Conservation (phyloP, 2,797 vertebrate genomes). For the Danio kyathit region DNA sequence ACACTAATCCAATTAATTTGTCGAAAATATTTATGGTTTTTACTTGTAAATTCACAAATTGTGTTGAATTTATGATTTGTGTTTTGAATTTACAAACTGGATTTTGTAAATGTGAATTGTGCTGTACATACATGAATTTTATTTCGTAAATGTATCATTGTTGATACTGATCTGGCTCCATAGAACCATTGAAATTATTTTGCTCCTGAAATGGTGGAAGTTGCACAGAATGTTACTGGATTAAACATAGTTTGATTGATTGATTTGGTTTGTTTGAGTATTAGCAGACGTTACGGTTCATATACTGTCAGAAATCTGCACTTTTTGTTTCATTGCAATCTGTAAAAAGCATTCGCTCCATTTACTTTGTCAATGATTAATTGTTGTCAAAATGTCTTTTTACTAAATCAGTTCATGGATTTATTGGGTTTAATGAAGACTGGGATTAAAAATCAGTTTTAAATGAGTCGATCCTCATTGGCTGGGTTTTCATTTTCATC, state of each 20-base stretch:
- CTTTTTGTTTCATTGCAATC: neutral
- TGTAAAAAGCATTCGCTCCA: neutral
- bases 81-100: too few relatives aligned
- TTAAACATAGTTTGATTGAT: neutral
- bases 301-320: neutral
- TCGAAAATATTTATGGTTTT: too few relatives aligned
- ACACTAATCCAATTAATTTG: too few relatives aligned
- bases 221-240: neutral
- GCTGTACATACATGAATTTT: too few relatives aligned
- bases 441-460: conserved; percentile 24
- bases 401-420: conserved; percentile 6
- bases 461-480: conserved; percentile 1
- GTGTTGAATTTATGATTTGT: too few relatives aligned
- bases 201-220: neutral
- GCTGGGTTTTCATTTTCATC: too few relatives aligned
- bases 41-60: too few relatives aligned
- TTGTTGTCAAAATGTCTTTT: conserved; percentile 32
- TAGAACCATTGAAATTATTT: neutral
- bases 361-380: conserved; percentile 35
- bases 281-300: neutral
- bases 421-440: conserved; percentile 3
- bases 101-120: too few relatives aligned
- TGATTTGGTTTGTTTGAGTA: conserved; percentile 26
- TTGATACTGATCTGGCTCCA: too few relatives aligned
- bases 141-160: too few relatives aligned